Evolutionary conservation across 2,113 vertebrate species (phyloP), one percentile per base, ranked within the genome.

Genomic region (Dermatemys mawii): DNA sequence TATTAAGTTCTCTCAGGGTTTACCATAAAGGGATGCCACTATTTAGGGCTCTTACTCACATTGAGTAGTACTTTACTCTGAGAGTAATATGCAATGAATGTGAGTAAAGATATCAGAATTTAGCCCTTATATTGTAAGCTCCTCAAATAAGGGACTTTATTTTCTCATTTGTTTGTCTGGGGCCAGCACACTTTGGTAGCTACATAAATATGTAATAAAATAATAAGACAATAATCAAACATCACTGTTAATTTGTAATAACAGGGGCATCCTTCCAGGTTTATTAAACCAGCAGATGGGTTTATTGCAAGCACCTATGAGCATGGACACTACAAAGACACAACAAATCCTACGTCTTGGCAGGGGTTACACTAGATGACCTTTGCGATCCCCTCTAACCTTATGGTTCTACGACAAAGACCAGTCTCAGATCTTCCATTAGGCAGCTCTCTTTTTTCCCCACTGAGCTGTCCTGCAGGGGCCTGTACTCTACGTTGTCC

Each of bases 81-180:
- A 54, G 12, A 81, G 6, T n/a, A 1, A 81, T 13, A 6, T 4
- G 21, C 48, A 38, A 5, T 0, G 4, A 22, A 5, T 86, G 48
- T 67, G 51, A 32, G n/a, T 29, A 26, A 80, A 2, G 10, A 4
- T 11, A 22, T 41, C n/a, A 51, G n/a, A 53, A 5, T 84, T 63
- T 29, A 53, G 11, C 1, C 32, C n/a, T 51, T 3, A 5, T 60
- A 50, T 57, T 13, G 78, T 38, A 73, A 92, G 38, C 6, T 27
- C 11, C 55, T 75, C 44, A 21, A n/a, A 26, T 5, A 29, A 86
- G 57, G 24, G 50, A 38, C 6, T 3, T 88, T 49, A 35, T 54
- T 81, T 73, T 84, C 11, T 90, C 53, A 24, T 44, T 80, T 86
- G 46, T 2, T 5, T 86, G 8, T 81, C 22, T 87, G 86, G 55